phyloP scores from a whole-genome alignment of 2,113 vertebrate genomes.

The Thomomys bottae region DNA sequence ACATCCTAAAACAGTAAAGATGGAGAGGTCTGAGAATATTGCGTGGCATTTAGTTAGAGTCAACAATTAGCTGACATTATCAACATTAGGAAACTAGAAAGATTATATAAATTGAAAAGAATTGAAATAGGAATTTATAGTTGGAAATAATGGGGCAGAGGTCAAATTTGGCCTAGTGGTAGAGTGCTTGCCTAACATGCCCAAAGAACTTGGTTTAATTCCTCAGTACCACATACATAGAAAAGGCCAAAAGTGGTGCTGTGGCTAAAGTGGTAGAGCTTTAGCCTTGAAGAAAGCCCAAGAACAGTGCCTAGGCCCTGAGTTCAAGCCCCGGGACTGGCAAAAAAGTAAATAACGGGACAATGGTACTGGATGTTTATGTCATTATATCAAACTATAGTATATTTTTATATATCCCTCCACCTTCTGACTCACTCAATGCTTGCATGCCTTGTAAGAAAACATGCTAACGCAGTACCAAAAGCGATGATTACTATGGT shows the following conservation, averaged over 20 bases:
- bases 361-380: not conserved
- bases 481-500: conserved; percentile 11
- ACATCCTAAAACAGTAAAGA: not conserved
- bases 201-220: too few relatives aligned
- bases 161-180: too few relatives aligned
- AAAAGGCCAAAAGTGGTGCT: too few relatives aligned
- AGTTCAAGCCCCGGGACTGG: too few relatives aligned
- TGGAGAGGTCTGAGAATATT: not conserved
- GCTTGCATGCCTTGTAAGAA: not conserved
- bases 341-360: not conserved
- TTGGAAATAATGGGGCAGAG: not conserved
- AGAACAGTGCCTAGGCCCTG: too few relatives aligned
- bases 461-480: not conserved
- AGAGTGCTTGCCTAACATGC: too few relatives aligned
- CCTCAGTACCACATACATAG: too few relatives aligned
- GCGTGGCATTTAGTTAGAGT: not conserved
- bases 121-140: not conserved
- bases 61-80: not conserved
- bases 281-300: too few relatives aligned
- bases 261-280: too few relatives aligned
- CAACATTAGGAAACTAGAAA: conserved; percentile 17
- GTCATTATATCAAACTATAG: not conserved
- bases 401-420: not conserved
- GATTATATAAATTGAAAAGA: not conserved
- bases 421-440: not conserved